Percentiles rank a stretch among this genome's conserved stretches.
Conservation (phyloP, 1,140 invertebrate genomes). For the Drosophila nigromelanica region DNA sequence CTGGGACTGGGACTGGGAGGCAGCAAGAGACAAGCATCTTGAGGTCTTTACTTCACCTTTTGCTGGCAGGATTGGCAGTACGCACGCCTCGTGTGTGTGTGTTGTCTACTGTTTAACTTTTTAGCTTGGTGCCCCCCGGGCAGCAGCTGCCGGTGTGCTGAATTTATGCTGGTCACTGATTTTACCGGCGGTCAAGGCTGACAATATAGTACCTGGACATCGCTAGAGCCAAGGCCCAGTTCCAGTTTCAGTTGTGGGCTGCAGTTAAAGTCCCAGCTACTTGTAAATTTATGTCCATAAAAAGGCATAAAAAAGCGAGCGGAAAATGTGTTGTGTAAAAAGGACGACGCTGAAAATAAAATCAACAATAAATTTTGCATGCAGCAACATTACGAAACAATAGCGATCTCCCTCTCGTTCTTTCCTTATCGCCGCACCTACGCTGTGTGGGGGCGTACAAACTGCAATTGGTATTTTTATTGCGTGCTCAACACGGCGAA, state of each 20-base stretch:
- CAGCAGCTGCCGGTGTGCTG: constrained; percentile 40
- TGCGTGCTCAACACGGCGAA: constrained; percentile 80
- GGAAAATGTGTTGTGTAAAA: constrained; percentile 79
- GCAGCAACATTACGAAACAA: constrained; percentile 78
- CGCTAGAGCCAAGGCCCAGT: constrained; percentile 12
- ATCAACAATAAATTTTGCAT: constrained; percentile 81
- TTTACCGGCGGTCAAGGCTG: constrained; percentile 74
- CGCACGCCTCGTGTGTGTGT: constrained; percentile 25
- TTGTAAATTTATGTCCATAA: constrained; percentile 81
- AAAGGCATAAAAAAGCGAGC: constrained; percentile 75
- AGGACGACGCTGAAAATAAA: constrained; percentile 77
- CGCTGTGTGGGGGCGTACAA: constrained; percentile 29
- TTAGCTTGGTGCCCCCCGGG: constrained; percentile 39
- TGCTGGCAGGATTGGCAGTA: constrained; percentile 46
- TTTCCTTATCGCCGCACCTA: constrained; percentile 1
- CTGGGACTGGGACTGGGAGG: constrained; percentile 1
- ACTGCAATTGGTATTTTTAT: constrained; percentile 80
- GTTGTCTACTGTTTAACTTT: constrained; percentile 55
- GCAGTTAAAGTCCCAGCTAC: constrained; percentile 33
- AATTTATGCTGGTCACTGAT: constrained; percentile 70
- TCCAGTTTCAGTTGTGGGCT: not conserved
- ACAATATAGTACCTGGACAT: constrained; percentile 61
- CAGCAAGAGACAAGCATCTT: constrained; percentile 70
- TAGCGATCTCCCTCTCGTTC: constrained; percentile 31
- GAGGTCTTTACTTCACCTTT: constrained; percentile 52